These are phyloP conservation scores for Agapetus fuscipes DNA, from an alignment of 2,888 invertebrate species.

Conservation along the genomic window DNA sequence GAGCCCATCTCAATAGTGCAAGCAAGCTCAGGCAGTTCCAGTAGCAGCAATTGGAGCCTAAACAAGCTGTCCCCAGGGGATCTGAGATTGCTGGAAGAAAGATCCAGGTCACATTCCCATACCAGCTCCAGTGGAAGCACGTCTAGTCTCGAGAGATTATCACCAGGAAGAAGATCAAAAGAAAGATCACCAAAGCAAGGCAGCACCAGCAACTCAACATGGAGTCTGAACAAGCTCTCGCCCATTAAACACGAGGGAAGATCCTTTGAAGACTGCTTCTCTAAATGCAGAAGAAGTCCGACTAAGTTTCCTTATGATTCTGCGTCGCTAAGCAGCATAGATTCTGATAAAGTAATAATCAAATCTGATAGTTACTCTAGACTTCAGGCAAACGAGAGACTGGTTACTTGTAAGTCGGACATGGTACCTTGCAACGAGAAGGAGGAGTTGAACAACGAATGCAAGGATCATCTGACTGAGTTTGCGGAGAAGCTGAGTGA, in stretches of 20 bases:
- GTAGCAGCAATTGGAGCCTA: conserved; percentile 45
- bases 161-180: conserved; percentile 42
- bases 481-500: conserved; percentile 77
- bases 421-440: conserved; percentile 40
- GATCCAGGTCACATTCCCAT: conserved; percentile 40
- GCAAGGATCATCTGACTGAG: conserved; percentile 61
- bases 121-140: conserved; percentile 45
- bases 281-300: conserved; percentile 40
- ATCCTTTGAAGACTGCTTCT: conserved; percentile 39
- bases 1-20: conserved; percentile 40
- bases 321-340: conserved; percentile 42
- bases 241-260: conserved; percentile 41
- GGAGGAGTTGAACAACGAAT: conserved; percentile 51
- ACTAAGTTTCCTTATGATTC: conserved; percentile 42
- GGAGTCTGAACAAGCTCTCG: conserved; percentile 42
- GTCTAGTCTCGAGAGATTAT: conserved; percentile 41
- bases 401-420: conserved; percentile 44
- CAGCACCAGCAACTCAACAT: conserved; percentile 42
- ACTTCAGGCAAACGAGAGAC: conserved; percentile 41
- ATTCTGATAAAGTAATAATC: conserved; percentile 43
- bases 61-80: conserved; percentile 45
- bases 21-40: conserved; percentile 42
- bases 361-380: conserved; percentile 45
- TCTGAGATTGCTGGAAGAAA: conserved; percentile 39
- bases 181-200: conserved; percentile 43